Evolutionary conservation across 1,140 invertebrate genomes (phyloP).

Genomic region (Pseudachorutes palmiensis): DNA sequence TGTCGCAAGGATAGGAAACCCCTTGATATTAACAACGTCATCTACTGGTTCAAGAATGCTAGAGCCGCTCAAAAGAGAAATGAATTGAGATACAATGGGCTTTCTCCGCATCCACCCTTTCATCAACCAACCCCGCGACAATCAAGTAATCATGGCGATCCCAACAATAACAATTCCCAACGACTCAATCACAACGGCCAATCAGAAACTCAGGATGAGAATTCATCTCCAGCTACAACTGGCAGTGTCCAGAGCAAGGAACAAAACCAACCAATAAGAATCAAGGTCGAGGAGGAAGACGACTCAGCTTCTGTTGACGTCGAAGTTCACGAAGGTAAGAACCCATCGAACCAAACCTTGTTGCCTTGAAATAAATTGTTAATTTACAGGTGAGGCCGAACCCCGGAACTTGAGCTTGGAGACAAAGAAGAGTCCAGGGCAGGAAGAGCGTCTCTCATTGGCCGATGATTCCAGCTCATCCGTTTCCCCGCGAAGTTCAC

Average conservation of each 20-base stretch:
- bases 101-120: conserved; percentile 22
- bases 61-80: conserved; percentile 59
- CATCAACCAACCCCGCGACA: conserved; percentile 1
- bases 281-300: conserved; percentile 17
- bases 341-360: neutral
- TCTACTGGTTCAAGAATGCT: conserved; percentile 99
- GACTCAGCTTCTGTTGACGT: conserved; percentile 7
- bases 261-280: neutral
- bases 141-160: neutral
- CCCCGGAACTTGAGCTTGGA: neutral
- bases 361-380: too few relatives aligned
- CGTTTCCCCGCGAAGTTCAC: conserved; percentile 7
- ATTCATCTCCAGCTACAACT: conserved; percentile 1
- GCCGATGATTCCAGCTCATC: neutral
- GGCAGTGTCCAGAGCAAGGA: neutral
- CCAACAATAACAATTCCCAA: conserved; percentile 12
- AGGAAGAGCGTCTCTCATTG: neutral
- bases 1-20: conserved; percentile 84
- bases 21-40: conserved; percentile 92
- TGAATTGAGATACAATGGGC: conserved; percentile 36
- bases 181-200: conserved; percentile 7
- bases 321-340: conserved; percentile 7
- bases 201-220: neutral
- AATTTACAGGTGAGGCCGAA: neutral
- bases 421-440: neutral